These are phyloP conservation scores for Pagrus major DNA, from an alignment of 2,113 vertebrate genomes.

Conservation along the genomic window DNA sequence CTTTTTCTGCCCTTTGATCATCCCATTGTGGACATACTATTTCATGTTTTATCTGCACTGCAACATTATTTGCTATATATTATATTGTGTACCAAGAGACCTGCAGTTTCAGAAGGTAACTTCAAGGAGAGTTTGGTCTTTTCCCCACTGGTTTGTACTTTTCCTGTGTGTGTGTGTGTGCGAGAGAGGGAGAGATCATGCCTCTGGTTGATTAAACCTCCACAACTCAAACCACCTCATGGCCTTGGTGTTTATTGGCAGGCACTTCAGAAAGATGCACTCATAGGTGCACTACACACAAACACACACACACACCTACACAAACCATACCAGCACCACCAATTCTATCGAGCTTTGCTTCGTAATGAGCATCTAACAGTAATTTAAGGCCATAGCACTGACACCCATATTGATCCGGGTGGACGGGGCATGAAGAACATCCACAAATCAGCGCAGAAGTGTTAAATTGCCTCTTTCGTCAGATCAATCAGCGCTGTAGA, in stretches of 20 bases:
- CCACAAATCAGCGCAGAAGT: constrained; percentile 76
- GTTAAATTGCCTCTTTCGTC: constrained; percentile 68
- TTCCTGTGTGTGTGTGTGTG: constrained; percentile 30
- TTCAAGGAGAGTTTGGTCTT: constrained; percentile 53
- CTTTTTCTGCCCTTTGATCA: constrained; percentile 78
- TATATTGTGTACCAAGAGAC: constrained; percentile 25
- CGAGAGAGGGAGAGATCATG: constrained; percentile 28
- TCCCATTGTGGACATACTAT: constrained; percentile 67
- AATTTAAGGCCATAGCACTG: constrained; percentile 75
- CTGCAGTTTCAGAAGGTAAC: constrained; percentile 27
- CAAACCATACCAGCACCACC: constrained; percentile 24
- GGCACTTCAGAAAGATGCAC: constrained; percentile 63
- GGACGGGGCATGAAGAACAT: constrained; percentile 77
- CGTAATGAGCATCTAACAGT: constrained; percentile 77
- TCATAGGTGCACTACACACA: constrained; percentile 41
- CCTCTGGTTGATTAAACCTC: constrained; percentile 71
- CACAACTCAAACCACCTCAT: constrained; percentile 57
- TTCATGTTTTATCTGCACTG: constrained; percentile 63
- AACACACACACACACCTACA: constrained; percentile 27
- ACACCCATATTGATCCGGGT: constrained; percentile 75
- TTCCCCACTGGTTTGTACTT: neutral
- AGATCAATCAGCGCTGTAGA: constrained; percentile 63
- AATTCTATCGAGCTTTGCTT: constrained; percentile 60
- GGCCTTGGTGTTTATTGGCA: constrained; percentile 76
- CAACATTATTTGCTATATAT: constrained; percentile 54